A percentile compares a stretch with the other conserved stretches of the same genome.
phyloP scores from a whole-genome alignment of 92 coral and sea anemone species.

The Pocillopora meandrina region DNA sequence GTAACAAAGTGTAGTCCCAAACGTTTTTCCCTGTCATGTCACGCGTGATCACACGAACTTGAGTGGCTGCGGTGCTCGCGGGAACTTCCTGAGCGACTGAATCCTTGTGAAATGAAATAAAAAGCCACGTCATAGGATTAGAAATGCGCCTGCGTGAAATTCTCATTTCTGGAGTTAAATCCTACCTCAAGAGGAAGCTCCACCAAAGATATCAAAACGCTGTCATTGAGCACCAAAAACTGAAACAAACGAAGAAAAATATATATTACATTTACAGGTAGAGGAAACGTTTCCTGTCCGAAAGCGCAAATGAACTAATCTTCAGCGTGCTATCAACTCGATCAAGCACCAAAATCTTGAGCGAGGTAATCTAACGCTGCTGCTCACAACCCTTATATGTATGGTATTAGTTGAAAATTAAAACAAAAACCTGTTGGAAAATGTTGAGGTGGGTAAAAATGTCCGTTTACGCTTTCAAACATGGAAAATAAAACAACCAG shows the following conservation, averaged over 20 bases:
- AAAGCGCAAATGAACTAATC: no score
- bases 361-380: no score
- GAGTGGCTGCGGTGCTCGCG: constrained; percentile 52
- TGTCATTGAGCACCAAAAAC: constrained; percentile 89
- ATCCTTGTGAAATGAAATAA: neutral
- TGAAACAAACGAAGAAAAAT: constrained; percentile 19
- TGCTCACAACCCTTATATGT: no score
- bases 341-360: no score
- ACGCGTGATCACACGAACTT: constrained; percentile 79
- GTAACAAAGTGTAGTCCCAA: constrained; percentile 88
- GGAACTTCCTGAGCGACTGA: constrained; percentile 1
- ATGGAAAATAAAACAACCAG: neutral
- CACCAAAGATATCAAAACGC: constrained; percentile 81
- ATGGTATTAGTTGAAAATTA: no score
- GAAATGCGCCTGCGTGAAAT: no score
- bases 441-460: no score
- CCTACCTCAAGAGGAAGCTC: constrained; percentile 88
- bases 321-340: no score
- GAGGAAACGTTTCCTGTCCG: no score
- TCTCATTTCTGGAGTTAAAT: neutral
- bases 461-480: no score
- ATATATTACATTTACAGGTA: neutral
- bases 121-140: neutral
- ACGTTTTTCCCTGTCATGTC: constrained; percentile 95
- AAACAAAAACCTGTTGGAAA: no score